These are phyloP conservation scores for Heliocidaris erythrogramma DNA, from an alignment of 35 echinoderm and acorn worm species.

Conservation along the genomic window DNA sequence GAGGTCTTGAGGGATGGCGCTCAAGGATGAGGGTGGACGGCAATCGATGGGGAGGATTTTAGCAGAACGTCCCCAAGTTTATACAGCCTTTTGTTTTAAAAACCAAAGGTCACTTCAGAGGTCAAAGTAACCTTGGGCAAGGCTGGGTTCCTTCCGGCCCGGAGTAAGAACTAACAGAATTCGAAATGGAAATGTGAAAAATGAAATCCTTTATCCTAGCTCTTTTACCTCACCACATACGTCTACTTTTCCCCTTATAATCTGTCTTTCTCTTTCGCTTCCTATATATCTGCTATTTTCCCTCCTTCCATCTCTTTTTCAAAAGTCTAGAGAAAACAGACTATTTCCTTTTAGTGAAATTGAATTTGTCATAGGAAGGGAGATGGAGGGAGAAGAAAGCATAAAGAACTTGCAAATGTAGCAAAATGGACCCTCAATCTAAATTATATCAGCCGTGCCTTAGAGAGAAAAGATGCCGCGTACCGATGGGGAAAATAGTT, in stretches of 20 bases:
- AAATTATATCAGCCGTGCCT: not conserved
- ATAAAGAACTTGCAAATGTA: conserved; percentile 3
- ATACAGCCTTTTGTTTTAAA: conserved; percentile 22
- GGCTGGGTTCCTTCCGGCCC: not conserved
- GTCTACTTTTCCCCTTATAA: not conserved
- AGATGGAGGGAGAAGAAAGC: not conserved
- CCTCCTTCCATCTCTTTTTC: not conserved
- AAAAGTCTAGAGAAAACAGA: not conserved
- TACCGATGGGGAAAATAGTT: not conserved
- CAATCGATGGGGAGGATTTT: conserved; percentile 13
- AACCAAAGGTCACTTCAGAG: not conserved
- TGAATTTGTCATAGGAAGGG: conserved; percentile 9
- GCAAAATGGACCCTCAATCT: not conserved
- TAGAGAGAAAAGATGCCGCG: not conserved
- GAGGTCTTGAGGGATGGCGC: not conserved
- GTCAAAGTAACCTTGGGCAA: not conserved
- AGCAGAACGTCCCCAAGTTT: not conserved
- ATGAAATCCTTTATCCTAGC: not conserved
- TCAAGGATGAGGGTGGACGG: not conserved
- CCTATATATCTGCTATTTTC: not conserved
- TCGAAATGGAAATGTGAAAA: conserved; percentile 25
- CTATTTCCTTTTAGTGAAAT: conserved; percentile 12
- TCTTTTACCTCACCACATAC: not conserved
- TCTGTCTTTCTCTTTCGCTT: conserved; percentile 2
- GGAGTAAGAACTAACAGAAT: conserved; percentile 14